Conservation (phyloP, 2,113 vertebrate species). For the Nothobranchius furzeri region DNA sequence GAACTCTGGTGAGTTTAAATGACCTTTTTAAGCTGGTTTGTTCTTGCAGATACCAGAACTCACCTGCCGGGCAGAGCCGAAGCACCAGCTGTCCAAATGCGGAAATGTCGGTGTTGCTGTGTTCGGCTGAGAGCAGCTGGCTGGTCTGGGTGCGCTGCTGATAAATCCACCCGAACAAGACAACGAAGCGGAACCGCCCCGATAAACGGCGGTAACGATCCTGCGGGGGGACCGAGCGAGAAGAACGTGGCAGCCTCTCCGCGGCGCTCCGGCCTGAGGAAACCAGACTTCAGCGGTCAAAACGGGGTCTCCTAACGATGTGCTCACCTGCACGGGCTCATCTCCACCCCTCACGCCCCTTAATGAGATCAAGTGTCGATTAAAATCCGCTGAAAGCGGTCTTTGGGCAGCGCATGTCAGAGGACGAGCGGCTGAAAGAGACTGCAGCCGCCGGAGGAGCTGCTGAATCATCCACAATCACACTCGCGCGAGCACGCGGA, state of each 20-base stretch:
- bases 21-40: too few relatives aligned
- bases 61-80: conserved; percentile 35
- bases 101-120: conserved; percentile 21
- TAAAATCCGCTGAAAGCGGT: conserved; percentile 4
- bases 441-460: conserved; percentile 15
- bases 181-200: neutral
- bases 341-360: neutral
- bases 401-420: too few relatives aligned
- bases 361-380: rapidly evolving
- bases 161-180: neutral
- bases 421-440: neutral
- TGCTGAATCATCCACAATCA: conserved; percentile 65
- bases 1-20: neutral
- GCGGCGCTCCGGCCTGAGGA: conserved; percentile 20
- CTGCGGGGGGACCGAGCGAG: neutral
- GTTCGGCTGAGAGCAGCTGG: conserved; percentile 1
- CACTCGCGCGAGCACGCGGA: conserved; percentile 17
- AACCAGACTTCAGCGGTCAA: neutral
- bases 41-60: conserved; percentile 2
- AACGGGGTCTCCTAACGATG: neutral
- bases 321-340: neutral
- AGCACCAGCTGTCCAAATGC: conserved; percentile 47
- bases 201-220: neutral
- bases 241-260: neutral
- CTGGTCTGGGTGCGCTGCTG: rapidly evolving